phyloP scores from a whole-genome alignment of 1,140 invertebrate genomes.

The Eumaeus atala region DNA sequence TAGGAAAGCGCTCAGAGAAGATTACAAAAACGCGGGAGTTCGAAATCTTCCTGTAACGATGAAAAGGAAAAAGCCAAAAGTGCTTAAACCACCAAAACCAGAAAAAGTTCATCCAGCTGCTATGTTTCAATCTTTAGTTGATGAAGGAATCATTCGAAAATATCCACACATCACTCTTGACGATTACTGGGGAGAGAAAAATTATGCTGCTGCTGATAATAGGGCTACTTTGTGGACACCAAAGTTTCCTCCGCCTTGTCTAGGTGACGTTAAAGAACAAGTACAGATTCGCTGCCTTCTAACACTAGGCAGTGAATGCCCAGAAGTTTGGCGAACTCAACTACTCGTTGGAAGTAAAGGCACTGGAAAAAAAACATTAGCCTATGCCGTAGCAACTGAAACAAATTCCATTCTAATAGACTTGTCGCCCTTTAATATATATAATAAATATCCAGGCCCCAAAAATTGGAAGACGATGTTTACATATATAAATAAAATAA shows the following conservation, averaged over 20 bases:
- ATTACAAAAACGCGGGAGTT: conserved; percentile 33
- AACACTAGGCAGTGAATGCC: conserved; percentile 47
- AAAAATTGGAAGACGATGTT: conserved; percentile 62
- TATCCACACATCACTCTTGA: conserved; percentile 49
- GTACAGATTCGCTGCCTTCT: conserved; percentile 50
- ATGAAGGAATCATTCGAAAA: conserved; percentile 53
- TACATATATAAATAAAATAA: conserved; percentile 66
- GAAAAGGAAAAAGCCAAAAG: conserved; percentile 58
- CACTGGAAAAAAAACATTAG: conserved; percentile 53
- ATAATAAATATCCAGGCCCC: conserved; percentile 54
- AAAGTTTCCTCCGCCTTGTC: conserved; percentile 45
- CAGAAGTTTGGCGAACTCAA: conserved; percentile 38
- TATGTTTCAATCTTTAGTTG: conserved; percentile 58
- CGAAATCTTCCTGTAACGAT: conserved; percentile 32
- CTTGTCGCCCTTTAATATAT: conserved; percentile 54
- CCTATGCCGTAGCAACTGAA: conserved; percentile 59
- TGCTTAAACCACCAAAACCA: conserved; percentile 36
- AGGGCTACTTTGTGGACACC: conserved; percentile 56
- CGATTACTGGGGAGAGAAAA: conserved; percentile 58
- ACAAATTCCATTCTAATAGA: conserved; percentile 60
- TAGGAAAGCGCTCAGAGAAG: conserved; percentile 47
- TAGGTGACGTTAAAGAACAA: conserved; percentile 60
- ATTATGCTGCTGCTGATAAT: conserved; percentile 56
- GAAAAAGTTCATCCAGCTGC: conserved; percentile 43
- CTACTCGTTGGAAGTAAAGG: conserved; percentile 52